phyloP scores from a whole-genome alignment of 2,797 vertebrate genomes.

The Parauchenoglanis punctatus region DNA sequence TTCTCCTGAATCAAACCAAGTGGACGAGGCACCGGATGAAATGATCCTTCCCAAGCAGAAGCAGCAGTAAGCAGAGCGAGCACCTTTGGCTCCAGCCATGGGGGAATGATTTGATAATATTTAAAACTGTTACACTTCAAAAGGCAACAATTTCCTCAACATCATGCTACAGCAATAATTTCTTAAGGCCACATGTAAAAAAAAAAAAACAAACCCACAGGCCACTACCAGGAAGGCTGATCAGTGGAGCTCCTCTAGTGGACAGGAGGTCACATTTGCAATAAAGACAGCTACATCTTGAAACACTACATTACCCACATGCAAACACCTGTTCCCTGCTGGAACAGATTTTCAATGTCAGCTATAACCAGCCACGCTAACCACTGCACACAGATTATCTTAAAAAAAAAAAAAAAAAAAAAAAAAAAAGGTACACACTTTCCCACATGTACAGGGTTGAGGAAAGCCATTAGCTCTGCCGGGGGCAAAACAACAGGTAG shows the following conservation, averaged over 20 bases:
- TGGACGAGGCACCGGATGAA: slow-evolving; percentile 39
- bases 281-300: slow-evolving; percentile 25
- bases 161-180: slow-evolving; percentile 40
- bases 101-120: slow-evolving; percentile 22
- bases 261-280: slow-evolving; percentile 2
- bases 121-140: slow-evolving; percentile 28
- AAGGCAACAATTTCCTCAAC: slow-evolving; percentile 64
- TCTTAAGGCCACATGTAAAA: slow-evolving; percentile 69
- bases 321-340: slow-evolving; percentile 6
- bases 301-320: slow-evolving; percentile 20
- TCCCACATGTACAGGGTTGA: slow-evolving; percentile 18
- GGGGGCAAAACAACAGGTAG: slow-evolving; percentile 25
- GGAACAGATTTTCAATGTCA: slow-evolving; percentile 2
- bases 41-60: slow-evolving; percentile 7
- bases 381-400: slow-evolving; percentile 40
- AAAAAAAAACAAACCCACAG: neutral
- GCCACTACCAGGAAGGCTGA: slow-evolving; percentile 40
- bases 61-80: neutral
- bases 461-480: slow-evolving; percentile 29
- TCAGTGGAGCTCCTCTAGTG: slow-evolving; percentile 50
- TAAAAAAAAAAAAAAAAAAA: neutral
- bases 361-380: slow-evolving; percentile 32
- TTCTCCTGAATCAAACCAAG: slow-evolving; percentile 49
- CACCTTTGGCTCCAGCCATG: slow-evolving; percentile 29
- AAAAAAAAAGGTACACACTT: slow-evolving; percentile 31